Percentiles rank a stretch among this genome's conserved stretches.
Conservation (phyloP, 1,140 invertebrate species). For the Tenebrio molitor region DNA sequence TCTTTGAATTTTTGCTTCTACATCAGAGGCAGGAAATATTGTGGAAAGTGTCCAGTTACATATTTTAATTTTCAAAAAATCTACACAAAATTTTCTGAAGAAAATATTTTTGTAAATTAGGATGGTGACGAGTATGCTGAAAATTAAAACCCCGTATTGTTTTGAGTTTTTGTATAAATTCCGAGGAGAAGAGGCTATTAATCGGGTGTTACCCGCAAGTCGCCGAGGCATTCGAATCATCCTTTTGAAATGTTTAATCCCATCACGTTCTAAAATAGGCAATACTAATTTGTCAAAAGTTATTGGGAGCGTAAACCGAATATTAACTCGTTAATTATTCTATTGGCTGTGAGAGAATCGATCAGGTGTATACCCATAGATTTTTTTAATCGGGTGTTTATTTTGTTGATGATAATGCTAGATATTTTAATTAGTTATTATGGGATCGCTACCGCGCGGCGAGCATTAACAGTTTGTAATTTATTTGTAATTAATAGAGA, state of each 20-base stretch:
- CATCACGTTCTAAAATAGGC: slow-evolving; percentile 18
- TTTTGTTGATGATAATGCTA: slow-evolving; percentile 41
- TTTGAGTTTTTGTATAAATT: no score
- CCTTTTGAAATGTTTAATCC: not conserved
- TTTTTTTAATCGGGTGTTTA: slow-evolving; percentile 40
- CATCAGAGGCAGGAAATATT: no score
- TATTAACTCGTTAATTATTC: slow-evolving; percentile 45
- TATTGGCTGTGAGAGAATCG: slow-evolving; percentile 38
- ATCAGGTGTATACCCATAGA: slow-evolving; percentile 17
- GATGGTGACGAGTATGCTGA: no score
- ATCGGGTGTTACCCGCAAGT: no score
- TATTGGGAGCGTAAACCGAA: slow-evolving; percentile 24
- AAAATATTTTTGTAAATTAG: no score
- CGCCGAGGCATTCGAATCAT: no score
- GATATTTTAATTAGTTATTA: slow-evolving; percentile 51
- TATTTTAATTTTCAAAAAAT: no score
- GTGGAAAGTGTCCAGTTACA: no score
- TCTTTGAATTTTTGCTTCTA: no score
- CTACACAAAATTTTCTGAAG: no score
- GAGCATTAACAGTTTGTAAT: slow-evolving; percentile 45
- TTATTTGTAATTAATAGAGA: slow-evolving; percentile 50
- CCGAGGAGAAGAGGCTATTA: no score
- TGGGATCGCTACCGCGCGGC: slow-evolving; percentile 43
- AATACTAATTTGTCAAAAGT: slow-evolving; percentile 36
- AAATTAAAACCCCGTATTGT: no score